phyloP scores from a whole-genome alignment of 2,797 vertebrate species.

The Liparis tanakae region DNA sequence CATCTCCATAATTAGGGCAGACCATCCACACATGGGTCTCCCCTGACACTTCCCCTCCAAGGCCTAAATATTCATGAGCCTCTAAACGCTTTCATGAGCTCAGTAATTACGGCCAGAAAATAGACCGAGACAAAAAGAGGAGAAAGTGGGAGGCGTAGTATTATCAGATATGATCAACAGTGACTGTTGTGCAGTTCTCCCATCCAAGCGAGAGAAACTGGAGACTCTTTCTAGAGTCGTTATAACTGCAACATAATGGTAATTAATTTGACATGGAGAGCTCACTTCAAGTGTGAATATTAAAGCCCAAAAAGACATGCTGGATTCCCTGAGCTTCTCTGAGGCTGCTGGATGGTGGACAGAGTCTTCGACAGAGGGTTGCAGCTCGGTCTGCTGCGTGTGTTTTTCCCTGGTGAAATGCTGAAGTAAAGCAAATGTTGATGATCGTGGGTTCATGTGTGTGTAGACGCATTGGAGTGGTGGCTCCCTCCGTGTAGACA shows the following conservation, averaged over 20 bases:
- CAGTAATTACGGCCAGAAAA: constrained; percentile 72
- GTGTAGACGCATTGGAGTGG: too few relatives aligned
- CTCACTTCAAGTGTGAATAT: background rate
- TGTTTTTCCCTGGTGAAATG: background rate
- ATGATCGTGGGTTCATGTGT: too few relatives aligned
- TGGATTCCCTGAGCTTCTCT: background rate
- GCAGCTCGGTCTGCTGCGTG: too few relatives aligned
- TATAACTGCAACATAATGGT: background rate
- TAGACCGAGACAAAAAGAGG: constrained; percentile 55
- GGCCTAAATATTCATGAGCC: constrained; percentile 80
- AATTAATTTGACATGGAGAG: constrained; percentile 1
- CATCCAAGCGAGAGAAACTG: background rate
- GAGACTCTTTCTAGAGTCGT: background rate
- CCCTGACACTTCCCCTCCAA: constrained; percentile 73
- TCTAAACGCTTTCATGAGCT: constrained; percentile 75
- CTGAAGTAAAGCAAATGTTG: background rate
- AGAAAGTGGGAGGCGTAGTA: constrained; percentile 23
- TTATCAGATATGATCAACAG: constrained; percentile 28
- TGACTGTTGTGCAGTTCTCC: constrained; percentile 4
- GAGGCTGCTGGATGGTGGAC: too few relatives aligned
- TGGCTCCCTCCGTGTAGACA: background rate
- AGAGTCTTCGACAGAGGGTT: too few relatives aligned
- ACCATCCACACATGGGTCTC: constrained; percentile 72
- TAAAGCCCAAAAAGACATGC: background rate
- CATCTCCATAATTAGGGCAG: constrained; percentile 78